phyloP scores from a whole-genome alignment of 2,113 vertebrate genomes.

The Apaloderma vittatum region DNA sequence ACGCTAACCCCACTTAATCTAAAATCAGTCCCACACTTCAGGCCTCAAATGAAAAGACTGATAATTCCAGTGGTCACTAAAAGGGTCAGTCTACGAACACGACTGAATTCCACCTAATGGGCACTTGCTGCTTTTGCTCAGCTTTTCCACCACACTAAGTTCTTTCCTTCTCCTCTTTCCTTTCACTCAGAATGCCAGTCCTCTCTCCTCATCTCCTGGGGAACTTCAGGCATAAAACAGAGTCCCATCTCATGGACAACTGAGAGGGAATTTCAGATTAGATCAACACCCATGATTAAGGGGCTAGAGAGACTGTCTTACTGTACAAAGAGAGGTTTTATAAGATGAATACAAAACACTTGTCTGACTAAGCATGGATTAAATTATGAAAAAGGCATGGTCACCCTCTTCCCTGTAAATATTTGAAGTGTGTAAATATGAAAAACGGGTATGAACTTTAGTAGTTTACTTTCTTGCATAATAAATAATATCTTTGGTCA shows the following conservation, averaged over 20 bases:
- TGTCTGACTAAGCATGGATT: background rate
- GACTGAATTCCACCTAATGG: background rate
- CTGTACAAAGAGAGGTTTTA: background rate
- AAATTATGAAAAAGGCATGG: background rate
- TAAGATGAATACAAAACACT: background rate
- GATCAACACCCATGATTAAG: background rate
- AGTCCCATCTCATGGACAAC: background rate
- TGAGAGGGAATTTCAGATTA: background rate
- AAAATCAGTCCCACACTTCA: background rate
- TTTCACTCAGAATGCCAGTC: background rate
- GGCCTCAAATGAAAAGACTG: background rate
- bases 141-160: background rate
- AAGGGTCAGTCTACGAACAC: background rate
- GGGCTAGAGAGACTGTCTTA: background rate
- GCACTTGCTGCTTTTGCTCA: accelerated
- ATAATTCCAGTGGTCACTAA: background rate
- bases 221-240: background rate
- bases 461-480: background rate
- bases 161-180: background rate
- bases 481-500: background rate
- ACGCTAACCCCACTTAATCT: background rate
- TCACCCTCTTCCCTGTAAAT: background rate
- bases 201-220: background rate
- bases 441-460: background rate
- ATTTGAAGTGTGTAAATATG: background rate